A percentile compares a stretch with the other conserved stretches of the same genome.
These are phyloP conservation scores for Drosophila picticornis DNA, from an alignment of 2,888 invertebrate genomes.

Conservation along the genomic window DNA sequence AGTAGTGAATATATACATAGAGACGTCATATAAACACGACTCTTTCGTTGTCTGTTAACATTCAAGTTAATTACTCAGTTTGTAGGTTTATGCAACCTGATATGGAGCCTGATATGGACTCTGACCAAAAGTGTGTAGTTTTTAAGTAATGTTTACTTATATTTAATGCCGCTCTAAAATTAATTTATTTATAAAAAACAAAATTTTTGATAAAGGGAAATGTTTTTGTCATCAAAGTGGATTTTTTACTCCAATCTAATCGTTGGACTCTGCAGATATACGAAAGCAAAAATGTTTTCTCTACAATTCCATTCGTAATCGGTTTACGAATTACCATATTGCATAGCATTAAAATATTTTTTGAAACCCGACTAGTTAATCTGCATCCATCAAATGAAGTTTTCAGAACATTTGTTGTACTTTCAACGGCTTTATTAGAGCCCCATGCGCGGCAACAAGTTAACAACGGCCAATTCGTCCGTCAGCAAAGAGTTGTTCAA, in stretches of 20 bases:
- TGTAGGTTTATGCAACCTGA: neutral
- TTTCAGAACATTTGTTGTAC: neutral
- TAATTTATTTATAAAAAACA: neutral
- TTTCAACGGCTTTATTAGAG: slow-evolving; percentile 30
- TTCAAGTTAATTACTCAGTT: neutral
- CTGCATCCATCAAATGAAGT: slow-evolving; percentile 19
- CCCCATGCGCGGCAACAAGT: slow-evolving; percentile 31
- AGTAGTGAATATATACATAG: neutral
- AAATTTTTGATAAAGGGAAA: too few relatives aligned
- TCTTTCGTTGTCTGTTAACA: neutral
- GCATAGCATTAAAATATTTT: neutral
- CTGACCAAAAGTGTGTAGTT: neutral
- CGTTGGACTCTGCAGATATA: neutral
- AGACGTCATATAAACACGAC: neutral
- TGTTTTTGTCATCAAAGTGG: neutral
- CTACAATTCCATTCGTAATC: neutral
- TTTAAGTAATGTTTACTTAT: neutral
- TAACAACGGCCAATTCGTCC: slow-evolving; percentile 13
- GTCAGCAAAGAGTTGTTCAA: neutral
- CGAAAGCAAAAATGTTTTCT: neutral
- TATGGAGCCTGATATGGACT: neutral
- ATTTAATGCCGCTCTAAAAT: neutral
- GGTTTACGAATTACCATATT: neutral
- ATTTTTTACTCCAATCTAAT: neutral
- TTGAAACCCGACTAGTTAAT: slow-evolving; percentile 8